A percentile compares a stretch with the other conserved stretches of the same genome.
Evolutionary conservation across 30 jellyfish, hydroid and myxozoan genomes (phyloP).

Genomic region (Turritopsis rubra): DNA sequence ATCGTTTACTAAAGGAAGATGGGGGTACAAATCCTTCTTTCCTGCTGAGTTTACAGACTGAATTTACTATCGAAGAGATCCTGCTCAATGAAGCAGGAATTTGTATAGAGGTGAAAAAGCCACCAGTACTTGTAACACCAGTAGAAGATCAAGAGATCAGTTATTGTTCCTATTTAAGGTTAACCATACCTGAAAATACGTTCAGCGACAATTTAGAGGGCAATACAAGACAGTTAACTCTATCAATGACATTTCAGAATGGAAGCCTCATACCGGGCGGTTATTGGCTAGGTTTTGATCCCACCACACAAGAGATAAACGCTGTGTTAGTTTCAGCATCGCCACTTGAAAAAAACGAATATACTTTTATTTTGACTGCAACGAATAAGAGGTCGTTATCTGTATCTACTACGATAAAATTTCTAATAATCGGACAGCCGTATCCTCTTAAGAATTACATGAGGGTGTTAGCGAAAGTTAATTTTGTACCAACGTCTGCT

Average conservation of each 20-base stretch:
- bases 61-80: conserved; percentile 23
- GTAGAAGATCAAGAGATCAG: conserved; percentile 40
- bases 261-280: conserved; percentile 37
- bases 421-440: conserved; percentile 31
- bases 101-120: conserved; percentile 38
- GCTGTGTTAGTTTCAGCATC: conserved; percentile 19
- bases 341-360: not conserved
- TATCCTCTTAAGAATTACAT: not conserved
- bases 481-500: conserved; percentile 1
- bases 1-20: conserved; percentile 19
- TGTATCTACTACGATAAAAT: conserved; percentile 37
- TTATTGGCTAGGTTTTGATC: conserved; percentile 79
- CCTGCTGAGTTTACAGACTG: conserved; percentile 22
- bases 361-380: not conserved
- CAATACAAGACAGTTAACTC: conserved; percentile 41
- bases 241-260: conserved; percentile 38
- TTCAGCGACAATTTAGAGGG: conserved; percentile 78
- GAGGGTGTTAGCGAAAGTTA: not conserved
- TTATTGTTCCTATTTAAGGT: conserved; percentile 57
- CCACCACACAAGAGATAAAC: conserved; percentile 29
- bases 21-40: conserved; percentile 29
- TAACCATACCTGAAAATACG: conserved; percentile 65
- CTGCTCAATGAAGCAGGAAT: conserved; percentile 21
- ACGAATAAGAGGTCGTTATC: conserved; percentile 41
- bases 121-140: conserved; percentile 59